Evolutionary conservation across 2,888 invertebrate genomes (phyloP).

Genomic region (Chorisops tibialis): DNA sequence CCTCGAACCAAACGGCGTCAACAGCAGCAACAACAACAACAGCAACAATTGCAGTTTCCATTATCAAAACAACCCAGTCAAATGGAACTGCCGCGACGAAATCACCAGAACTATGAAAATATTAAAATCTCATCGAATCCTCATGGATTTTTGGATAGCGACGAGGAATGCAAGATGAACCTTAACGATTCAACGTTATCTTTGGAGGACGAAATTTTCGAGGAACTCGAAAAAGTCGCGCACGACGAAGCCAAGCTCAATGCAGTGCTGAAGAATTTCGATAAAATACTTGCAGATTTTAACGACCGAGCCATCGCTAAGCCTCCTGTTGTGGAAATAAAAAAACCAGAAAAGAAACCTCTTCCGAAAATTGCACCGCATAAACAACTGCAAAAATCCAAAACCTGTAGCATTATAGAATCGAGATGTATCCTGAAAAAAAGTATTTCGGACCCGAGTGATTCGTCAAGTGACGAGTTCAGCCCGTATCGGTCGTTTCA

Average conservation of each 20-base stretch:
- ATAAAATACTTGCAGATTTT: slow-evolving; percentile 56
- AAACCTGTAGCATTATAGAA: slow-evolving; percentile 68
- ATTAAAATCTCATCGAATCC: slow-evolving; percentile 33
- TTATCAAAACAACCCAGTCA: background rate
- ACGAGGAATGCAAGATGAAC: slow-evolving; percentile 45
- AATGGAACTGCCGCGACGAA: slow-evolving; percentile 27
- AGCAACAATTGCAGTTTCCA: background rate
- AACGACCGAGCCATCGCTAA: slow-evolving; percentile 30
- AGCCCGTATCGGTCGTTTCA: slow-evolving; percentile 44
- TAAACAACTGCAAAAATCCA: slow-evolving; percentile 60
- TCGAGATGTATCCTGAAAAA: slow-evolving; percentile 66
- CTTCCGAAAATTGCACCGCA: slow-evolving; percentile 14
- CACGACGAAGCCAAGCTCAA: slow-evolving; percentile 53
- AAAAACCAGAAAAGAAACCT: too few species aligned
- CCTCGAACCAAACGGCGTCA: slow-evolving; percentile 33
- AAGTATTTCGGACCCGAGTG: slow-evolving; percentile 50
- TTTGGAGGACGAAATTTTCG: slow-evolving; percentile 51
- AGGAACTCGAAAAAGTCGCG: slow-evolving; percentile 51
- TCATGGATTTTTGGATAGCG: slow-evolving; percentile 41
- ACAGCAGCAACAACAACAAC: slow-evolving; percentile 14
- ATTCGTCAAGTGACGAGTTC: slow-evolving; percentile 30
- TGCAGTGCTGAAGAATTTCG: slow-evolving; percentile 56
- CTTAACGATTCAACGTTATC: slow-evolving; percentile 46
- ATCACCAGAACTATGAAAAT: slow-evolving; percentile 27
- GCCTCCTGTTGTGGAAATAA: background rate